Base-by-base conservation (phyloP, 1,140 invertebrate genomes). In the Palaemon carinicauda region DNA sequence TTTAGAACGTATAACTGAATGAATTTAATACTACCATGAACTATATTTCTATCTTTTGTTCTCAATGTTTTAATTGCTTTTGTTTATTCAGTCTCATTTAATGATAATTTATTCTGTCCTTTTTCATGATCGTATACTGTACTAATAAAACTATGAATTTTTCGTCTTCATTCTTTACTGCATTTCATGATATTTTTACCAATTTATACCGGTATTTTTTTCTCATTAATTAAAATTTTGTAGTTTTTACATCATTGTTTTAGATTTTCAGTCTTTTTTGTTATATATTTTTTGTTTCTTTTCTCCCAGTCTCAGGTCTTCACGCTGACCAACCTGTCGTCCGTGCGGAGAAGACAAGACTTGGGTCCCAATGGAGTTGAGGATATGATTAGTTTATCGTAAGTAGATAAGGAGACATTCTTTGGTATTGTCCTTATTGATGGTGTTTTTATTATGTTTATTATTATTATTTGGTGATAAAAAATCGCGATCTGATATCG, bases 321-420 rank as follows among this genome's bases (percentile, higher is more conserved):
- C 91, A 97, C 96, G 41, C 93, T 97, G 78, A 96, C 96, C 85
- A 96, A 96, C 90, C 93, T 96, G 65, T 95, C 94, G 90, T 96
- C 95, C 60, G 94, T 97, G 10, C 94, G 94, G 88, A 94, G 95
- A 15, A 94, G 96, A 50, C 96, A 97, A 92, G 96, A 97, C 92
- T 93, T 98, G 81, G 96, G 96, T 14, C 94, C 95, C 89, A 94
- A 94, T 91, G 97, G 96, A 31, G 95, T 98, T 52, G 96, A 97
- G 90, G 97, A 98, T 90, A 97, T 98, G 96, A 97, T 97, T 69
- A 94, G 96, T 89, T 93, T 98, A 69, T 94, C 95, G 93, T 95
- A 91, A 94, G 93, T 92, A 31, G 74, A 7, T 29, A n/a, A n/a
- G 19, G 41, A 41, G 14, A n/a, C n/a, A 17, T 21, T 3, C 54